Evolutionary conservation across 1,140 invertebrate genomes (phyloP).

Genomic region (Trinorchestia longiramus): DNA sequence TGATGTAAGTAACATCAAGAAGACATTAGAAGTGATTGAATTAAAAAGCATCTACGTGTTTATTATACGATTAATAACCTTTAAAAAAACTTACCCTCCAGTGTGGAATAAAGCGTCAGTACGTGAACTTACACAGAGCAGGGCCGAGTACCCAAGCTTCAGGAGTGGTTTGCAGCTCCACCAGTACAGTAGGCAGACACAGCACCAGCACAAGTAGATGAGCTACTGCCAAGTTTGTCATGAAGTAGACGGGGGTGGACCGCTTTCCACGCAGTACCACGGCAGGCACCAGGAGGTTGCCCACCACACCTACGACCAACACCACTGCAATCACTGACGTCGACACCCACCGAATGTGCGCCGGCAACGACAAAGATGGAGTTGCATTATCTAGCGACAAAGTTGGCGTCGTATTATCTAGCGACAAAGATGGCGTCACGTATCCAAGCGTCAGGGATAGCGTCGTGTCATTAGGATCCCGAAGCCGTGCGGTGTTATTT

Average conservation of each 20-base stretch:
- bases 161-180: slow-evolving; percentile 88
- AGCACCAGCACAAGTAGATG: slow-evolving; percentile 90
- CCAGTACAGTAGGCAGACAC: slow-evolving; percentile 89
- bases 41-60: no score
- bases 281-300: slow-evolving; percentile 92
- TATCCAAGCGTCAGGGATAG: no score
- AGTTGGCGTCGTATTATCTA: no score
- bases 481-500: not conserved
- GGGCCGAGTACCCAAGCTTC: slow-evolving; percentile 91
- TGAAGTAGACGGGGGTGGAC: slow-evolving; percentile 89
- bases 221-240: slow-evolving; percentile 92
- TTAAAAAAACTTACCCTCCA: no score
- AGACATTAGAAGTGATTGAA: no score
- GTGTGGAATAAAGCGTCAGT: no score
- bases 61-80: no score
- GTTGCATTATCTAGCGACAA: not conserved
- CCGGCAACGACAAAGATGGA: not conserved
- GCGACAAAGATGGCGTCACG: no score
- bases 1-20: no score
- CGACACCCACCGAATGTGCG: slow-evolving; percentile 75
- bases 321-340: slow-evolving; percentile 86
- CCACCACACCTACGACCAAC: slow-evolving; percentile 86
- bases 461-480: no score
- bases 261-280: slow-evolving; percentile 91
- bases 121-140: slow-evolving; percentile 86